Percentiles rank a stretch among this genome's conserved stretches.
Evolutionary conservation across 2,797 vertebrate genomes (phyloP).

Genomic region (Alectoris magna): DNA sequence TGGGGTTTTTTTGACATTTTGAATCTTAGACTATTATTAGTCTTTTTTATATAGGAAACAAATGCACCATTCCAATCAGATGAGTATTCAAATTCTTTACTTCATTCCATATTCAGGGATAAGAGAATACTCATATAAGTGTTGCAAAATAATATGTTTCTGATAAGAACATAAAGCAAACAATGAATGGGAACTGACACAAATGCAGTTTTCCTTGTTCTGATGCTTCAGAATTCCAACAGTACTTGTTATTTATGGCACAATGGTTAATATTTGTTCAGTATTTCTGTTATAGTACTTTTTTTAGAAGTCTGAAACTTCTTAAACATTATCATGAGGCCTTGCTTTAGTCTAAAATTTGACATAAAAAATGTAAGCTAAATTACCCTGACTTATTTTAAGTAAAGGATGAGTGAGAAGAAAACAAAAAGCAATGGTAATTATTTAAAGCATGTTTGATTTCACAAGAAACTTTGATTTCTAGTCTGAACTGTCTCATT

Average conservation of each 20-base stretch:
- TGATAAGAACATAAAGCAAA: background rate
- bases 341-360: constrained; percentile 16
- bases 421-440: background rate
- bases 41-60: constrained; percentile 15
- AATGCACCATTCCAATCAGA: constrained; percentile 38
- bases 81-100: constrained; percentile 26
- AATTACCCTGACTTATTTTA: constrained; percentile 45
- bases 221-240: background rate
- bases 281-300: constrained; percentile 20
- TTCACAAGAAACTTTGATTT: constrained; percentile 16
- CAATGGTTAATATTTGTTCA: background rate
- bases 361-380: constrained; percentile 39
- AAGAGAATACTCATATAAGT: background rate
- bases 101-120: background rate
- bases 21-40: constrained; percentile 48
- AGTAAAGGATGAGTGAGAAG: background rate
- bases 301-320: constrained; percentile 48
- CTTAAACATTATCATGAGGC: constrained; percentile 15
- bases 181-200: background rate
- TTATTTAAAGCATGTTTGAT: constrained; percentile 21
- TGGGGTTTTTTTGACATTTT: constrained; percentile 23
- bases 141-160: background rate
- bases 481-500: constrained; percentile 5
- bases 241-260: constrained; percentile 1
- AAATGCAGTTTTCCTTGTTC: background rate